phyloP scores from a whole-genome alignment of 2,888 invertebrate species.

The Troilus luridus region DNA sequence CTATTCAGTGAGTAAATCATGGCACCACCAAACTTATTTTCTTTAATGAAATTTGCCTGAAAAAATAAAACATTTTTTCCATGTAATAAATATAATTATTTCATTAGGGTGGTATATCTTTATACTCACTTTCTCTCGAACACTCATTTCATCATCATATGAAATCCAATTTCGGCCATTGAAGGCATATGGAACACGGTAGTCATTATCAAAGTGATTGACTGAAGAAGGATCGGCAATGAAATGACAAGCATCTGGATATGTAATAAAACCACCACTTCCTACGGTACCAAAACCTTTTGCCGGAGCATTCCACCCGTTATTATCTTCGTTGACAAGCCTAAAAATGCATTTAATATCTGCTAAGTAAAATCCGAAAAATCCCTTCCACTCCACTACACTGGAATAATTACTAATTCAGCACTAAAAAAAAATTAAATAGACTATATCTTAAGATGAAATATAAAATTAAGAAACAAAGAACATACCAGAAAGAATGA shows the following conservation, averaged over 20 bases:
- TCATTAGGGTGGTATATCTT: not conserved
- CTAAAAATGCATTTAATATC: conserved; percentile 67
- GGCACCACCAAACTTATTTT: conserved; percentile 80
- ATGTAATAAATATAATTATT: too few relatives aligned
- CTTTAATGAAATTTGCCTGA: conserved; percentile 76
- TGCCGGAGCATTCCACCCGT: conserved; percentile 80
- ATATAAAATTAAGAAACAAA: not conserved
- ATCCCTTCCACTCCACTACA: not conserved
- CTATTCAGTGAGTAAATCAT: conserved; percentile 88
- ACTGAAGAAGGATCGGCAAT: conserved; percentile 72
- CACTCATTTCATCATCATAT: conserved; percentile 81
- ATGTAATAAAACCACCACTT: conserved; percentile 78
- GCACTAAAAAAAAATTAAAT: not conserved
- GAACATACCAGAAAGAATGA: conserved; percentile 78
- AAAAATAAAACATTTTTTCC: conserved; percentile 62
- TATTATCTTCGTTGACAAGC: conserved; percentile 77
- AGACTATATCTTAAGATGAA: not conserved
- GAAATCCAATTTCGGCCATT: conserved; percentile 85
- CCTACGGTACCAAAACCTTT: conserved; percentile 80
- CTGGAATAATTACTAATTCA: not conserved
- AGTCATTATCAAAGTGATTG: conserved; percentile 77
- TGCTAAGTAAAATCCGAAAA: not conserved
- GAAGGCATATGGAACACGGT: conserved; percentile 84
- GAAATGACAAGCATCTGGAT: conserved; percentile 80
- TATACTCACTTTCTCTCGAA: conserved; percentile 76